Conservation (phyloP, 2,113 vertebrate species). For the Ovis aries region DNA sequence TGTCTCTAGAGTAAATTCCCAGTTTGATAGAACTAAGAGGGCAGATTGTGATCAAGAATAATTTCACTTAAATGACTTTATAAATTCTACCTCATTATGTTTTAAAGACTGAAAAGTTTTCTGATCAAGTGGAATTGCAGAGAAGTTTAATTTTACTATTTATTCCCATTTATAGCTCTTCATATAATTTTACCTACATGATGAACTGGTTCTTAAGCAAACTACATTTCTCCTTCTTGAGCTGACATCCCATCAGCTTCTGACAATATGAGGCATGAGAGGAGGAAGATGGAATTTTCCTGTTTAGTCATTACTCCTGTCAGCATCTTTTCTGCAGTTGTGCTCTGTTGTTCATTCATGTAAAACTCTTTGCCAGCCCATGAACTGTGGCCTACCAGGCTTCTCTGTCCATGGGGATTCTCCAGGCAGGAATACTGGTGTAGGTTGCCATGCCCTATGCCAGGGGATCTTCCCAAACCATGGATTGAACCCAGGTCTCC, state of each 20-base stretch:
- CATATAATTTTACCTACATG: background rate
- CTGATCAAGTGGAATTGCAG: background rate
- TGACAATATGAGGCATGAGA: background rate
- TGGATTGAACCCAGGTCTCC: background rate
- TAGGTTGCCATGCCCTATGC: background rate
- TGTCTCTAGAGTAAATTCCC: background rate
- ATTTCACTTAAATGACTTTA: background rate
- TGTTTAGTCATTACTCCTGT: background rate
- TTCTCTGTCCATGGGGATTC: background rate
- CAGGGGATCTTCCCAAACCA: background rate
- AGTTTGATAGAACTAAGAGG: background rate
- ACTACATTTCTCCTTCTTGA: background rate
- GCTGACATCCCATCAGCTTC: background rate
- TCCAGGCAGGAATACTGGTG: background rate
- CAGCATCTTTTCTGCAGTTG: background rate
- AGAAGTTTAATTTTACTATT: background rate
- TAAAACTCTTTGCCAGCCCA: background rate
- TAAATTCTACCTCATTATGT: background rate
- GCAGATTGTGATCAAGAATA: background rate
- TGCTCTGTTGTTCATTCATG: background rate
- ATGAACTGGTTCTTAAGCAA: background rate
- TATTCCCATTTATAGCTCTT: background rate
- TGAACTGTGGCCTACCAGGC: background rate
- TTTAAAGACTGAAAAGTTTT: background rate
- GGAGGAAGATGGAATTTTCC: background rate